Evolutionary conservation across 2,113 vertebrate species (phyloP), one percentile per base, ranked within the genome.

Genomic region (Anolis carolinensis): DNA sequence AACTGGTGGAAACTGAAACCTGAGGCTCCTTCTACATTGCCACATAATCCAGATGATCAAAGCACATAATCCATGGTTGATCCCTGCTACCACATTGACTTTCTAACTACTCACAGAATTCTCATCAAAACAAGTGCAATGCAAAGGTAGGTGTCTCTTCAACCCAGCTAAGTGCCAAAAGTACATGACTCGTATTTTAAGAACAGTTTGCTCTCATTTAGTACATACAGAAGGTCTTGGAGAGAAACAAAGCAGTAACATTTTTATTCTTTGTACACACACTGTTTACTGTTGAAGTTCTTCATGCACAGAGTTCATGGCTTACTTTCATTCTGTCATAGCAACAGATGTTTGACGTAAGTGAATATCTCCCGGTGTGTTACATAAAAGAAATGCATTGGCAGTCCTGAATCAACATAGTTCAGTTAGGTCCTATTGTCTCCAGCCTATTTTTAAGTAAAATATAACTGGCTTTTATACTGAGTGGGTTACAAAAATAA

Each of bases 281-380:
- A 81, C 85, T 85, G 4, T 55, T 84, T 84, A 30, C 0, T 85
- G n/a, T 87, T 85, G 21, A 80, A 77, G 13, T 80, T 67, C 27
- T 72, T 86, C 7, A 62, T 86, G 70, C 67, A n/a, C 6, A 87
- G 34, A 67, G 62, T 11, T 67, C 50, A 90, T 63, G 5, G 44
- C 18, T 90, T 86, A 85, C 39, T 73, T 84, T 68, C 65, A 68
- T 68, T 72, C 82, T 81, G 23, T 75, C 81, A 52, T 20, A 48
- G 55, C 83, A 80, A 84, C 55, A 79, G 44, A 55, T 16, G 20
- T 73, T 84, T 80, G 39, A 80, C 44, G 21, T 52, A 88, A 78
- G 71, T 72, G 4, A 48, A 14, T 78, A 67, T 68, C 14, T 0
- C 0, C 48, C 30, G 75, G 36, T 73, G 44, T 23, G 1, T 73